phyloP scores from a whole-genome alignment of 2,888 invertebrate genomes.

The Agrilus mali region DNA sequence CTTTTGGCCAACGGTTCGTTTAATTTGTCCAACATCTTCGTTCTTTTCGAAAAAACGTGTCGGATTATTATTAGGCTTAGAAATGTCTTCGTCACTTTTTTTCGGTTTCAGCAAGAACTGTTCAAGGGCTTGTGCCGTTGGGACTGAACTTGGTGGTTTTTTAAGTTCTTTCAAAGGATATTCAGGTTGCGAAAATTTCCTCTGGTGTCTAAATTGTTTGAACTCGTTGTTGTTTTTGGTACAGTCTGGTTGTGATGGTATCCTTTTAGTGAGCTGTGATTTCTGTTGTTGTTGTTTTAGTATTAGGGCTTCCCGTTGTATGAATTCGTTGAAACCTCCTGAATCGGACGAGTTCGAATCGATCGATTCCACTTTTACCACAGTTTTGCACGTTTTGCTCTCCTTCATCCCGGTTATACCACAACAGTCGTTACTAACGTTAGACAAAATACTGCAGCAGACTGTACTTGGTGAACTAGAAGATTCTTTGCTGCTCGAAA shows the following conservation, averaged over 20 bases:
- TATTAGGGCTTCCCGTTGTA: constrained; percentile 25
- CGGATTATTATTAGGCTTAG: constrained; percentile 14
- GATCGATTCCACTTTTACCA: constrained; percentile 32
- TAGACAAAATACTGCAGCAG: constrained; percentile 34
- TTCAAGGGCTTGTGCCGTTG: constrained; percentile 31
- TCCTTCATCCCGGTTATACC: constrained; percentile 32
- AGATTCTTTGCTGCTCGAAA: constrained; percentile 9
- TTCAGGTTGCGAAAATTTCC: constrained; percentile 27
- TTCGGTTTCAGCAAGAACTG: constrained; percentile 27
- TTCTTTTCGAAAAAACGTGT: constrained; percentile 15
- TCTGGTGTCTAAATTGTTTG: constrained; percentile 23
- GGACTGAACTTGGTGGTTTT: constrained; percentile 23
- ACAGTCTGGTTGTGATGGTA: constrained; percentile 29
- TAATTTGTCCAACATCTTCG: constrained; percentile 20
- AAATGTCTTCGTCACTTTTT: constrained; percentile 7
- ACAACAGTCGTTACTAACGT: constrained; percentile 34
- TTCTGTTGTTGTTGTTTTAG: constrained; percentile 9
- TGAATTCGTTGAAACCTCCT: constrained; percentile 35
- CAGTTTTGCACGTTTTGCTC: constrained; percentile 25
- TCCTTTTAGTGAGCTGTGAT: constrained; percentile 23
- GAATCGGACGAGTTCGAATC: constrained; percentile 36
- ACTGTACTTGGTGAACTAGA: constrained; percentile 34
- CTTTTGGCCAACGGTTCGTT: constrained; percentile 17
- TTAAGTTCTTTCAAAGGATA: constrained; percentile 18
- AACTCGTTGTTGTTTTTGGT: constrained; percentile 10